These are phyloP conservation scores for Helicoverpa armigera DNA, from an alignment of 1,140 invertebrate genomes.

Conservation along the genomic window DNA sequence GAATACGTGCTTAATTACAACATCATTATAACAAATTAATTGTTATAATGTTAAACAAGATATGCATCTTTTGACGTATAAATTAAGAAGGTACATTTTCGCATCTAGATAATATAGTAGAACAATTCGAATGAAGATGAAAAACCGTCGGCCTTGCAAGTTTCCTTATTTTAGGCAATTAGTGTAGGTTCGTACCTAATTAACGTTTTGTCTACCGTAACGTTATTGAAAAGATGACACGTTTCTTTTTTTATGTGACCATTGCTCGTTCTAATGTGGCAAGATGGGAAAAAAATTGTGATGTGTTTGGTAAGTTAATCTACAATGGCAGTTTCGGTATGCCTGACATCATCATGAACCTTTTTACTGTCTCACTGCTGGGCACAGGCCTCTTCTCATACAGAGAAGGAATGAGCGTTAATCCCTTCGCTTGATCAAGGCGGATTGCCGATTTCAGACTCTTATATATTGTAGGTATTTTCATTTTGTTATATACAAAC, in stretches of 20 bases:
- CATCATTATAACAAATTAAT: neutral
- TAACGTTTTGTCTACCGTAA: constrained; percentile 19
- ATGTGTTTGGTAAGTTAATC: neutral
- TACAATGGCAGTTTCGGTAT: too few species aligned
- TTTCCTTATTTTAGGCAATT: constrained; percentile 50
- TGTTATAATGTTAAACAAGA: constrained; percentile 33
- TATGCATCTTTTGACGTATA: constrained; percentile 28
- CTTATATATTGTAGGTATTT: too few species aligned
- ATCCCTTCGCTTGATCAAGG: too few species aligned
- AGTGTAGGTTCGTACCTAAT: constrained; percentile 40
- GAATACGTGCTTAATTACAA: neutral
- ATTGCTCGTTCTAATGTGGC: too few species aligned
- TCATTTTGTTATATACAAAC: too few species aligned
- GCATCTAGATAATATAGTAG: constrained; percentile 3
- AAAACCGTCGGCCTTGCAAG: constrained; percentile 32
- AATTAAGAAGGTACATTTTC: constrained; percentile 9
- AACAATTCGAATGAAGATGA: neutral
- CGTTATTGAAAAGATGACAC: constrained; percentile 34
- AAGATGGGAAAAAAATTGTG: neutral
- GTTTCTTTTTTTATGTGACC: constrained; percentile 11
- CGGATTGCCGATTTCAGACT: too few species aligned
- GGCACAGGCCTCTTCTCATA: too few species aligned
- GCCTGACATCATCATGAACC: too few species aligned
- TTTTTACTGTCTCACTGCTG: too few species aligned
- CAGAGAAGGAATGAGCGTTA: too few species aligned